Percentiles rank a stretch among this genome's conserved stretches.
Conservation (phyloP, 2,797 vertebrate genomes). For the Siniperca scherzeri region DNA sequence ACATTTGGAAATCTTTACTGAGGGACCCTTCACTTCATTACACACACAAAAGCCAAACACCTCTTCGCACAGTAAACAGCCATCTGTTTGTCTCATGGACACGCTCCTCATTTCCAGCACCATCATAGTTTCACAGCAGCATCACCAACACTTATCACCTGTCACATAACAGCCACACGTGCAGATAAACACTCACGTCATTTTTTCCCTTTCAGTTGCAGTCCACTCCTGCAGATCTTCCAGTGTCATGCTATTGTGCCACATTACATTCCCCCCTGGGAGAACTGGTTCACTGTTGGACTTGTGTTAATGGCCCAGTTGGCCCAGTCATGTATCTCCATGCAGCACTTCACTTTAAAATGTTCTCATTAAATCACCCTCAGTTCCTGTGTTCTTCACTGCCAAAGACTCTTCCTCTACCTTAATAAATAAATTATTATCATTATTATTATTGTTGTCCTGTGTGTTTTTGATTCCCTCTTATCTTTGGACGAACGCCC, state of each 20-base stretch:
- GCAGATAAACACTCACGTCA: conserved; percentile 8
- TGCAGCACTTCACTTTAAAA: conserved; percentile 58
- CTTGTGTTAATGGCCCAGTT: conserved; percentile 6
- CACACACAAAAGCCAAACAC: conserved; percentile 21
- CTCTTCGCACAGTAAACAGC: conserved; percentile 28
- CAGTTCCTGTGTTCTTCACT: conserved; percentile 74
- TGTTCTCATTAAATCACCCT: conserved; percentile 62
- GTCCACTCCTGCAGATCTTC: conserved; percentile 1
- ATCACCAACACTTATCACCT: conserved; percentile 25
- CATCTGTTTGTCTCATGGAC: conserved; percentile 27
- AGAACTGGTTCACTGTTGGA: conserved; percentile 24
- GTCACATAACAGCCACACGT: conserved; percentile 11
- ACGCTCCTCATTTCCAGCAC: conserved; percentile 20
- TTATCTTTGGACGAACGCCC: neutral
- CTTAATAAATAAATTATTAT: conserved; percentile 87
- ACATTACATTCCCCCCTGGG: neutral
- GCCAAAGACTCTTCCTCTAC: conserved; percentile 86
- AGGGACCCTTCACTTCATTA: conserved; percentile 38
- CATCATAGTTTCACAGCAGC: conserved; percentile 14
- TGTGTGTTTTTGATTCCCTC: conserved; percentile 23
- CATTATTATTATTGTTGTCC: conserved; percentile 46
- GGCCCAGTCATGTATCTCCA: conserved; percentile 40
- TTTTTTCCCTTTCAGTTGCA: neutral
- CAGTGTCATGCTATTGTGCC: conserved; percentile 19
- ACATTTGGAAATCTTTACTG: conserved; percentile 33